Base-by-base conservation (phyloP, 1,140 invertebrate species). In the Mylabris phalerata region DNA sequence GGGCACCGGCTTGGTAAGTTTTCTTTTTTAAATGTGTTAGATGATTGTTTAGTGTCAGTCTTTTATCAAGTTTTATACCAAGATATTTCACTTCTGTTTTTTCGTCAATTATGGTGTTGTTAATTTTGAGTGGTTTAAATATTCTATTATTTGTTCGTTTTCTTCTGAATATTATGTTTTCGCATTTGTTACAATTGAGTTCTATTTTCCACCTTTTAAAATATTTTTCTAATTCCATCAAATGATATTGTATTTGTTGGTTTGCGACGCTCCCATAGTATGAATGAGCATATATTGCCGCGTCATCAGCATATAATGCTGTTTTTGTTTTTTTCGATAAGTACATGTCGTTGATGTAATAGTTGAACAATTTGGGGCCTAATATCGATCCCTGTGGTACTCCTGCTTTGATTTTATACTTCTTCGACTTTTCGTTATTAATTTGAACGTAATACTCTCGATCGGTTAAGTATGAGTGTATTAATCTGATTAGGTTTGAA, bases 271-370 rank as follows among this genome's bases (percentile, higher is more conserved):
- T n/a, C 4, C 50, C 19, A 13, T 26, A 52, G 11, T 43, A 6
- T 9, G 56, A 41, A 2, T 19, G n/a, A 9, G 59, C 39, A 3
- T 64, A 19, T 1, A 67, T 44, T 0, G 59, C 65, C 9, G 65
- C 67, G 57, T 71, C 67, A 40, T 71, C 64, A 42, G 69, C 67
- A 47, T 57, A 69, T 9, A 58, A 54, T 10, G 60, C 64, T 5
- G 52, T 55, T 4, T 52, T 50, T 27, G 59, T 59, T 49, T 63
- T 49, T 2, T 27, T 9, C 25, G 50, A 13, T 11, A 24, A 45
- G 4, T 63, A 61, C 25, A 67, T 45, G 40, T 70, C 61, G 6
- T 60, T 43, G 5, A 54, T 60, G 39, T 55, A 69, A 4, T 70
- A 41, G 4, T 39, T 48, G 27, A 67, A 70, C 2, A 70, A 55